Evolutionary conservation across 2,113 vertebrate species (phyloP).

Genomic region (Orycteropus afer): DNA sequence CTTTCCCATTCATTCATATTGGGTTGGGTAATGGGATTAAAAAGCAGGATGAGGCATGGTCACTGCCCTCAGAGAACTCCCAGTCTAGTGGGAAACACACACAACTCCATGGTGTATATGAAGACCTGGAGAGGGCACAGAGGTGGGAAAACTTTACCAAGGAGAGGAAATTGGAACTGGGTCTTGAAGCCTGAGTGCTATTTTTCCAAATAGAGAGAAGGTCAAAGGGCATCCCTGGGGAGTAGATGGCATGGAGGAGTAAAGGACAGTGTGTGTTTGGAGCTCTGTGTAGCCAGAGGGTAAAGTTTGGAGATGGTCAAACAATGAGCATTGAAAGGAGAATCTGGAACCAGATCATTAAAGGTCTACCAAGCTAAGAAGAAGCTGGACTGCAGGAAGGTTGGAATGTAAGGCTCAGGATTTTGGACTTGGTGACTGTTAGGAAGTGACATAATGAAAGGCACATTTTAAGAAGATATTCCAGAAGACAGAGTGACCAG

Average conservation of each 20-base stretch:
- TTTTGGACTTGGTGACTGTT: neutral
- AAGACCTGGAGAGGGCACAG: neutral
- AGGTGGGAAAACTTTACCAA: neutral
- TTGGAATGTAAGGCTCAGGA: neutral
- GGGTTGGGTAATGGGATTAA: neutral
- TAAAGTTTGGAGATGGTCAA: neutral
- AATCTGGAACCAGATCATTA: neutral
- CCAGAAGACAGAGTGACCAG: slow-evolving; percentile 3
- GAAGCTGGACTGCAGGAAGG: neutral
- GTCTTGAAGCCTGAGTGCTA: neutral
- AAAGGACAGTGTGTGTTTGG: neutral
- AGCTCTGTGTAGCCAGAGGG: neutral
- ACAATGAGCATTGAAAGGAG: neutral
- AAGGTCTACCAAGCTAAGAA: neutral
- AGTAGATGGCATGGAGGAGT: neutral
- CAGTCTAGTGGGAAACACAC: neutral
- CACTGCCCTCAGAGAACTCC: neutral
- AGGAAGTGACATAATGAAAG: slow-evolving; percentile 3
- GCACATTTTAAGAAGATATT: slow-evolving; percentile 23
- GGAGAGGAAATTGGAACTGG: neutral
- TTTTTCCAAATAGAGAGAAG: neutral
- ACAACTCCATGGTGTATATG: neutral
- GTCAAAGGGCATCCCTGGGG: neutral
- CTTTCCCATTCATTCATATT: neutral
- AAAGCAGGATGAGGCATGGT: neutral